Evolutionary conservation across 2,113 vertebrate species (phyloP).

Genomic region (Zosterops lateralis): DNA sequence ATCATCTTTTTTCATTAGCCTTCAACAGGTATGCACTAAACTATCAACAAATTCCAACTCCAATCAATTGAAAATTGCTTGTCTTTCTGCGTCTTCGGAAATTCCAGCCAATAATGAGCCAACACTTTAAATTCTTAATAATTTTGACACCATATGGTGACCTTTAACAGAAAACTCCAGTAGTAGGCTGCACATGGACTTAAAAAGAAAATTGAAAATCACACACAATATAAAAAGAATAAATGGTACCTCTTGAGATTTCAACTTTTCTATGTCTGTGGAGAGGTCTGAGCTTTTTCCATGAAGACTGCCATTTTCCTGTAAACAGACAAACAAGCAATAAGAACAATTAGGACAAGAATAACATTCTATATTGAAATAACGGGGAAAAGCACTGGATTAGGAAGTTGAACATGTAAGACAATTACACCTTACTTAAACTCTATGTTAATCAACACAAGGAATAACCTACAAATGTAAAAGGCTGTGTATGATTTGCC

Average conservation of each 20-base stretch:
- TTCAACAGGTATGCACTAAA: background rate
- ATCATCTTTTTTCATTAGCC: background rate
- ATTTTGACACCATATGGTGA: background rate
- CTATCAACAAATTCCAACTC: background rate
- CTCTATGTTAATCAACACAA: background rate
- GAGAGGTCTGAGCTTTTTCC: slow-evolving; percentile 69
- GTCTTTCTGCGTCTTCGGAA: background rate
- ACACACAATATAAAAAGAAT: background rate
- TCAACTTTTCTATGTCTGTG: slow-evolving; percentile 67
- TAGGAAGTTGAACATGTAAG: background rate
- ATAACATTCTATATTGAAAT: background rate
- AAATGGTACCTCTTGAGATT: slow-evolving; percentile 64
- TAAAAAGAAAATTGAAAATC: background rate
- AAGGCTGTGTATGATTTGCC: background rate
- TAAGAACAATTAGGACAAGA: background rate
- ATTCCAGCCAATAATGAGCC: background rate
- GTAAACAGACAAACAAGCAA: background rate
- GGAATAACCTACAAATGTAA: background rate
- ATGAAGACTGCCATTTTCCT: slow-evolving; percentile 70
- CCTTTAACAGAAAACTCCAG: background rate
- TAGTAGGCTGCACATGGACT: background rate
- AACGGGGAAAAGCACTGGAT: background rate
- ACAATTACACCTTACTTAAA: background rate
- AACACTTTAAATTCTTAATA: background rate
- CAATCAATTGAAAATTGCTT: background rate